Conservation (phyloP, 2,888 invertebrate genomes). For the Hartigia nigra region DNA sequence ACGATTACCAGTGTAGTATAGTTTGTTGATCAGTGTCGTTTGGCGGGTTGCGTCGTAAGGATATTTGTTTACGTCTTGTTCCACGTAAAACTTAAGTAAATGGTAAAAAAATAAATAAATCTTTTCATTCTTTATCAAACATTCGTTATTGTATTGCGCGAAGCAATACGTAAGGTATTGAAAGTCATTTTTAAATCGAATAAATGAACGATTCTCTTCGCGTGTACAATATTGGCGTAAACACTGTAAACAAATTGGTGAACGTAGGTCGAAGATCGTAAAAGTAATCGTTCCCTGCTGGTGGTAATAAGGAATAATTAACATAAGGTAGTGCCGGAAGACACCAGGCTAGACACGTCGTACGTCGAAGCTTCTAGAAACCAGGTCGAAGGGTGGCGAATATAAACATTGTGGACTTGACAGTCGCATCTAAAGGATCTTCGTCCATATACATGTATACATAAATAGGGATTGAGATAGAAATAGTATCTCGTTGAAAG, state of each 20-base stretch:
- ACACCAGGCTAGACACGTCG: background rate
- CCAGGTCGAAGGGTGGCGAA: background rate
- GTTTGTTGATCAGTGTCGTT: slow-evolving; percentile 23
- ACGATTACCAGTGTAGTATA: background rate
- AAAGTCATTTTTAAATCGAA: background rate
- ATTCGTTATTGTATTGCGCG: background rate
- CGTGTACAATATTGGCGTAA: background rate
- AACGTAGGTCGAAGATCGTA: background rate
- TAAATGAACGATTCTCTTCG: background rate
- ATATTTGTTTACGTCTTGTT: slow-evolving; percentile 39
- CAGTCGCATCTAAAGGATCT: background rate
- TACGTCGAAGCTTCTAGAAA: background rate
- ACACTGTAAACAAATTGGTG: background rate
- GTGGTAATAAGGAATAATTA: background rate
- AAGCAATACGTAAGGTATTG: background rate
- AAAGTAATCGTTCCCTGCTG: background rate
- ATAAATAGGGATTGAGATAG: background rate
- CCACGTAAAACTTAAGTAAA: background rate
- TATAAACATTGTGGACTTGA: background rate
- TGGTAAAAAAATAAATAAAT: background rate
- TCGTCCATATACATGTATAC: background rate
- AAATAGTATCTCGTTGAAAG: background rate
- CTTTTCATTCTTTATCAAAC: background rate
- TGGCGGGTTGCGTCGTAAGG: slow-evolving; percentile 33
- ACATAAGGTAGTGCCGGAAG: background rate